A percentile compares a stretch with the other conserved stretches of the same genome.
phyloP scores from a whole-genome alignment of 2,113 vertebrate genomes.

The Xiphophorus hellerii region DNA sequence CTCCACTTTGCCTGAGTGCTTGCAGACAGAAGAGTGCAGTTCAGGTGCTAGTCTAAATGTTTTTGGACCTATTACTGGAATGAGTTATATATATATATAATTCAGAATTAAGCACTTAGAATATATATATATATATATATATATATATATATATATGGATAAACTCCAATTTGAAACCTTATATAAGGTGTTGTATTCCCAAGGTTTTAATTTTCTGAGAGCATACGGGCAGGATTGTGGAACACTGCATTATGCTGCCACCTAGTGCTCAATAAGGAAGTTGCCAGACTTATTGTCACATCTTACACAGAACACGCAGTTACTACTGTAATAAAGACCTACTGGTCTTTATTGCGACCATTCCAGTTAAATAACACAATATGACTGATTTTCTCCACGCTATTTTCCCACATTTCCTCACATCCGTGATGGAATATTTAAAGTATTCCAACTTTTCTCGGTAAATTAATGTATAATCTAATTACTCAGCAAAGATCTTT shows the following conservation, averaged over 20 bases:
- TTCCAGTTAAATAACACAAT: neutral
- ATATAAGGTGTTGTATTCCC: neutral
- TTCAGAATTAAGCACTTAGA: no score
- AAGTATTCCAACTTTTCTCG: neutral
- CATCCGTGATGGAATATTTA: neutral
- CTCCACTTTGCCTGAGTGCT: constrained; percentile 45
- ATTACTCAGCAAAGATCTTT: neutral
- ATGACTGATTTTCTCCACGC: neutral
- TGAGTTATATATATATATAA: neutral
- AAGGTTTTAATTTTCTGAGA: neutral
- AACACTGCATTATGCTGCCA: constrained; percentile 50
- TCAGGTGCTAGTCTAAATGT: constrained; percentile 50
- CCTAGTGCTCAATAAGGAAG: constrained; percentile 26
- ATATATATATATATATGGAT: neutral
- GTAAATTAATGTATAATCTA: neutral
- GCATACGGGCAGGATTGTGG: neutral
- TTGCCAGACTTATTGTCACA: neutral
- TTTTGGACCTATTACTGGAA: constrained; percentile 1
- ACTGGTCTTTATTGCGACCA: neutral
- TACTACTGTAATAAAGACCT: no score
- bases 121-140: no score
- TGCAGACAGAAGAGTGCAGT: constrained; percentile 27
- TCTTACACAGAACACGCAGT: neutral
- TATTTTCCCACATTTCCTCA: neutral
- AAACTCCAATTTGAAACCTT: neutral